phyloP scores from a whole-genome alignment of 2,888 invertebrate species.

The Conchocele bisecta region DNA sequence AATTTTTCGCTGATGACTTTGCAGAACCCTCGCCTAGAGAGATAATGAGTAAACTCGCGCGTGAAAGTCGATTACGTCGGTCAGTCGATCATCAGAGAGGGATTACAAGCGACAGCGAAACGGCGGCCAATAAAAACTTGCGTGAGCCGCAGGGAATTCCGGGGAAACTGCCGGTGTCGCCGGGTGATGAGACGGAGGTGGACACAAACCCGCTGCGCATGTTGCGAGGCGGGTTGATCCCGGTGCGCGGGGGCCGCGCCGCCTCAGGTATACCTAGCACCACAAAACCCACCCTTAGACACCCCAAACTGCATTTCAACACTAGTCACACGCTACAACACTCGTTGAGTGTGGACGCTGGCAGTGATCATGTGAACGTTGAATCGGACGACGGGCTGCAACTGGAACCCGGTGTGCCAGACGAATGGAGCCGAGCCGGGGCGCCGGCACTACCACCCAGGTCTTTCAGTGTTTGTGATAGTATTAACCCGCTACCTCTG shows the following conservation, averaged over 20 bases:
- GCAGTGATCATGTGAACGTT: constrained; percentile 42
- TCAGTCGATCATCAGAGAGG: constrained; percentile 77
- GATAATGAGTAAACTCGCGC: constrained; percentile 75
- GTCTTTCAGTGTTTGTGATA: constrained; percentile 68
- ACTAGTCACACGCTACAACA: constrained; percentile 59
- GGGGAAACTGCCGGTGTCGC: constrained; percentile 59
- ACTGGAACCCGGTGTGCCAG: constrained; percentile 20
- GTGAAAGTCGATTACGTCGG: constrained; percentile 75
- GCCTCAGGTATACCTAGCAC: constrained; percentile 71
- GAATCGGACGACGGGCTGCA: constrained; percentile 23
- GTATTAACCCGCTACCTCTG: constrained; percentile 87
- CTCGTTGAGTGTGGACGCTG: constrained; percentile 65
- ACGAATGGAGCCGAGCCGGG: constrained; percentile 9
- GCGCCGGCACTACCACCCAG: constrained; percentile 69
- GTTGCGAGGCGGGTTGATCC: constrained; percentile 83
- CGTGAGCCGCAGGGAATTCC: constrained; percentile 79
- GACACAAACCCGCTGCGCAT: constrained; percentile 87
- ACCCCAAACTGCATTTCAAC: constrained; percentile 62
- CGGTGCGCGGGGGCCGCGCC: constrained; percentile 72
- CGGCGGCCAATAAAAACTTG: constrained; percentile 67
- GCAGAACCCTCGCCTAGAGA: constrained; percentile 77
- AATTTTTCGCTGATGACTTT: constrained; percentile 74
- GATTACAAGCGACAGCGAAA: constrained; percentile 55
- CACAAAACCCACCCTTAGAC: constrained; percentile 60
- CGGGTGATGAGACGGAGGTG: constrained; percentile 79